Evolutionary conservation across 1,140 invertebrate species (phyloP), one percentile per base, ranked within the genome.

Genomic region (Drosophila mauritiana): DNA sequence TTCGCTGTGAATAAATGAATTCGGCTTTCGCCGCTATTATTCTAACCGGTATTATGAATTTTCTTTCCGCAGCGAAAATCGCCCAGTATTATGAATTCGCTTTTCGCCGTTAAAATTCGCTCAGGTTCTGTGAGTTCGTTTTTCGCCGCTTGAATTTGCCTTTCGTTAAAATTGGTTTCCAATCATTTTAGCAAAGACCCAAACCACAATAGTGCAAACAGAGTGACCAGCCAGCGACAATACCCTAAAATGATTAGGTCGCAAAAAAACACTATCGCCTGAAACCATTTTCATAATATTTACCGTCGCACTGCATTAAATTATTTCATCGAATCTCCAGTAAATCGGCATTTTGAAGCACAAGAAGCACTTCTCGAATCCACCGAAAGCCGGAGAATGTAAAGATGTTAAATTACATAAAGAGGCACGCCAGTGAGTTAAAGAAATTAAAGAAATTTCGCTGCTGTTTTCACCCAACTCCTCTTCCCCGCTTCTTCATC

Each of bases 321-420:
- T 22, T 15, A 59, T 42, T 27, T 42, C 5, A 40, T 22, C 8
- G 11, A 63, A 25, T 34, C 17, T 4, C 25, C 4, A 20, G 13
- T 31, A 17, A 6, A 58, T 31, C 53, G 17, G 15, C 27, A 57
- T 27, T 36, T 36, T n/a, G 27, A 15, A 22, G 12, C 17, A 74
- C 17, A 61, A 53, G 7, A 43, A 36, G 10, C 53, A 45, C 4
- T 46, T 43, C 37, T n/a, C 40, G 27, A 10, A 52, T 25, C 34
- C 48, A 43, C 34, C 25, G 17, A 64, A 70, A 11, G 65, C 68
- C 65, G 52, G 42, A 88, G 59, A 81, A 91, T 86, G 80, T 78
- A 57, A 89, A 82, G 45, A 91, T 91, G 90, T 53, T 91, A 22
- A 91, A 91, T 45, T 91, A 91, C 73, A 88, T 91, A 13, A 91